These are phyloP conservation scores for Coelinius sp. DNA, from an alignment of 2,888 invertebrate genomes.

Conservation along the genomic window DNA sequence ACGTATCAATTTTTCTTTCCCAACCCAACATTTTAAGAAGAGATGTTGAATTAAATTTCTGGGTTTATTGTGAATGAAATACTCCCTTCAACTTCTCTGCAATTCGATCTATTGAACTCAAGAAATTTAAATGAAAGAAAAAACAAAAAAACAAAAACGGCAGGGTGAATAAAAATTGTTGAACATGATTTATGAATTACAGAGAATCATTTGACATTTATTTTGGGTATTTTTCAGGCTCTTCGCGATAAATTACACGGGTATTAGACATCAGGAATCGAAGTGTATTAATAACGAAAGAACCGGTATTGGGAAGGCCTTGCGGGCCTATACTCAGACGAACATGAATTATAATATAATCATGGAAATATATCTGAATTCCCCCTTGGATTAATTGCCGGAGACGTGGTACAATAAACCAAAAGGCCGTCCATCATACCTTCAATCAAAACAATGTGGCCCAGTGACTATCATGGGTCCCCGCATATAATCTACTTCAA, in stretches of 20 bases:
- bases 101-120: not conserved
- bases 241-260: not conserved
- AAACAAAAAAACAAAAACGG: not conserved
- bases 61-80: not conserved
- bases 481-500: not conserved
- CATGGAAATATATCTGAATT: conserved; percentile 58
- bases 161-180: not conserved
- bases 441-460: conserved; percentile 26
- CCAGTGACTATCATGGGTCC: not conserved
- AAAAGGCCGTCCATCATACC: conserved; percentile 20
- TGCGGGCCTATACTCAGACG: conserved; percentile 38
- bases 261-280: conserved; percentile 53
- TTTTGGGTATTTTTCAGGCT: conserved; percentile 16
- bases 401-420: conserved; percentile 18
- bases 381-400: conserved; percentile 58
- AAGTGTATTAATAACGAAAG: conserved; percentile 65
- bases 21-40: conserved; percentile 25
- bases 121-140: too few species aligned
- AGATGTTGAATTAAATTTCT: not conserved
- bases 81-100: not conserved
- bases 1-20: conserved; percentile 68
- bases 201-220: conserved; percentile 25
- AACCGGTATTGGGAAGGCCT: conserved; percentile 57
- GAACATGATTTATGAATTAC: conserved; percentile 6
- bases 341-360: conserved; percentile 64